A percentile compares a stretch with the other conserved stretches of the same genome.
These are phyloP conservation scores for Acleris sparsana DNA, from an alignment of 2,888 invertebrate genomes.

Conservation along the genomic window DNA sequence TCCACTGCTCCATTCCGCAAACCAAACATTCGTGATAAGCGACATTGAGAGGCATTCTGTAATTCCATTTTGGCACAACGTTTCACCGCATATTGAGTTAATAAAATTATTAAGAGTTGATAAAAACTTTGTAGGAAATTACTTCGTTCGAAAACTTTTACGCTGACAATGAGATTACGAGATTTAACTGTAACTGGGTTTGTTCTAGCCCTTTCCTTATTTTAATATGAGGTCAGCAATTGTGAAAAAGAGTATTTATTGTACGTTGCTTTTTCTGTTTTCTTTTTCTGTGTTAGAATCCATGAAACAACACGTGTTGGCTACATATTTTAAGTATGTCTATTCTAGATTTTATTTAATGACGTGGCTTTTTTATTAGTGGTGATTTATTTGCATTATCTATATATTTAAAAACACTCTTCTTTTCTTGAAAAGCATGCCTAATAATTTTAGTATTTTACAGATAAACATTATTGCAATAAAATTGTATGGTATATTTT, in stretches of 20 bases:
- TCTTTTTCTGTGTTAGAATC: too few species aligned
- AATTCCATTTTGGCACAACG: conserved; percentile 2
- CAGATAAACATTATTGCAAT: too few species aligned
- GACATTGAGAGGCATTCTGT: conserved; percentile 2
- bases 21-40: conserved; percentile 7
- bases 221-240: neutral
- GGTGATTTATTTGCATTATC: too few species aligned
- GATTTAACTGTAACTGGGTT: neutral
- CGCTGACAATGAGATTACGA: conserved; percentile 1
- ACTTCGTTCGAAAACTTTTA: conserved; percentile 7
- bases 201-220: neutral
- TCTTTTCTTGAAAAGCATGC: too few species aligned
- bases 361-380: too few species aligned
- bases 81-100: conserved; percentile 10
- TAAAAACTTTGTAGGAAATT: conserved; percentile 7
- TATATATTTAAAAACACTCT: too few species aligned
- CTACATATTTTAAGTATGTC: too few species aligned
- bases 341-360: too few species aligned
- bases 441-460: too few species aligned
- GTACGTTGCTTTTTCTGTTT: too few species aligned
- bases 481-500: too few species aligned
- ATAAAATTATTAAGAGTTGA: conserved; percentile 28
- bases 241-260: neutral
- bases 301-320: too few species aligned
- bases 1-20: neutral